These are phyloP conservation scores for Sebastes taczanowskii DNA, from an alignment of 2,797 vertebrate genomes.

Conservation along the genomic window DNA sequence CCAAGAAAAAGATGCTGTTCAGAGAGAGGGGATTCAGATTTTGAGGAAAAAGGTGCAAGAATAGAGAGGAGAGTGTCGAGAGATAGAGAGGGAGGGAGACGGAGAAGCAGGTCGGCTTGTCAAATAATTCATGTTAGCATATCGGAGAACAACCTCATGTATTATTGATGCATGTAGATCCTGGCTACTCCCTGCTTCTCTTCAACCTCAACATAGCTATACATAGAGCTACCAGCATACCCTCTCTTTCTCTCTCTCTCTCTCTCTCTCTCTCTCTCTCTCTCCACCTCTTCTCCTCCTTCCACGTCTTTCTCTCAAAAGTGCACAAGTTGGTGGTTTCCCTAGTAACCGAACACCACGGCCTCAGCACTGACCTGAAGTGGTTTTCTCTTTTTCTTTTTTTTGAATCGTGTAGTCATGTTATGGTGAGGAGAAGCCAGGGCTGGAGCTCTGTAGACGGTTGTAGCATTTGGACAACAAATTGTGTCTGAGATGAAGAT, in stretches of 20 bases:
- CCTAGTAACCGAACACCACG: slow-evolving; percentile 49
- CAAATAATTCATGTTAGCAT: slow-evolving; percentile 72
- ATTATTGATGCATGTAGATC: slow-evolving; percentile 63
- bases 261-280: no score
- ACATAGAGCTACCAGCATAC: slow-evolving; percentile 12
- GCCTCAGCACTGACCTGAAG: slow-evolving; percentile 38
- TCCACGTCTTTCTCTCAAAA: neutral
- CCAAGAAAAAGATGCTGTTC: slow-evolving; percentile 11
- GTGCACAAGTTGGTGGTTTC: slow-evolving; percentile 51
- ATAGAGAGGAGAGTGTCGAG: neutral
- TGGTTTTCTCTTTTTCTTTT: neutral
- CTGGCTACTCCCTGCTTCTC: slow-evolving; percentile 25
- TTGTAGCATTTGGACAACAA: neutral
- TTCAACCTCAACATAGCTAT: slow-evolving; percentile 15
- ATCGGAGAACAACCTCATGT: slow-evolving; percentile 62
- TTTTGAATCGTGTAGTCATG: neutral
- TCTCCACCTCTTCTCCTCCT: neutral
- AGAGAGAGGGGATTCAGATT: slow-evolving; percentile 40
- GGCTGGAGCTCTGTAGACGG: neutral
- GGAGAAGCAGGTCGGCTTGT: slow-evolving; percentile 30
- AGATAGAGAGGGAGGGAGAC: neutral
- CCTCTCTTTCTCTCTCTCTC: neutral
- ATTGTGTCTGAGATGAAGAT: neutral
- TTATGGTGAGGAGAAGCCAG: neutral
- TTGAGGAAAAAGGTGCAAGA: slow-evolving; percentile 12